phyloP scores from a whole-genome alignment of 2,888 invertebrate species.

The Polylopha cassiicola region DNA sequence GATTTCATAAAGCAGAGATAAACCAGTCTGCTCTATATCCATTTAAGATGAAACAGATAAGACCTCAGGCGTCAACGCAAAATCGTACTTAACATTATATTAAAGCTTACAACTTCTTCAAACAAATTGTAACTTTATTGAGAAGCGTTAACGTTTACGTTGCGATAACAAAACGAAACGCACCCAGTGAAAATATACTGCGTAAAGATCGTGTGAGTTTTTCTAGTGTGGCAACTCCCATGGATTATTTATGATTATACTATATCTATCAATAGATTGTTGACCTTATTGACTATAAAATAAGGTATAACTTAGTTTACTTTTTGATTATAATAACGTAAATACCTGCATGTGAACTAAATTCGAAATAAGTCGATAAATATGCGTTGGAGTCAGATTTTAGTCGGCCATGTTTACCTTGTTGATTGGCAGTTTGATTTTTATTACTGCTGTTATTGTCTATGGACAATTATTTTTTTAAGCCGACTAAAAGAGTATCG shows the following conservation, averaged over 20 bases:
- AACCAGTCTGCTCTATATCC: slow-evolving; percentile 2
- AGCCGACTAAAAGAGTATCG: too few species aligned
- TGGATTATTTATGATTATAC: slow-evolving; percentile 8
- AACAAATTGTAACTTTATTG: too few species aligned
- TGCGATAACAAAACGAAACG: neutral
- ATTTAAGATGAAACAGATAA: slow-evolving; percentile 1
- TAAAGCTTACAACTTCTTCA: neutral
- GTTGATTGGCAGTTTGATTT: slow-evolving; percentile 31
- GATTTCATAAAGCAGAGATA: neutral
- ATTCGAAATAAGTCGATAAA: slow-evolving; percentile 26
- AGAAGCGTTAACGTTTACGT: neutral
- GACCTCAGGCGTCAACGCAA: slow-evolving; percentile 1
- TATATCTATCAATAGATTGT: neutral
- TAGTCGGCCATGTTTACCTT: slow-evolving; percentile 25
- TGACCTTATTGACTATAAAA: neutral
- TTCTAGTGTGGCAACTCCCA: slow-evolving; percentile 11
- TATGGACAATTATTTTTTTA: slow-evolving; percentile 11
- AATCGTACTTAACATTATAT: neutral
- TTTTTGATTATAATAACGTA: slow-evolving; percentile 1
- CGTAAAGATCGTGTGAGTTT: slow-evolving; percentile 12
- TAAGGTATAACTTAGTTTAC: neutral
- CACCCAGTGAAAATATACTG: too few species aligned
- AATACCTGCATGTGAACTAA: slow-evolving; percentile 9
- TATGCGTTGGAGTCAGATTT: slow-evolving; percentile 25
- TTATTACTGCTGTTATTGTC: slow-evolving; percentile 22